Evolutionary conservation across 2,113 vertebrate species (phyloP), one percentile per base, ranked within the genome.

Genomic region (Anhinga rufa): DNA sequence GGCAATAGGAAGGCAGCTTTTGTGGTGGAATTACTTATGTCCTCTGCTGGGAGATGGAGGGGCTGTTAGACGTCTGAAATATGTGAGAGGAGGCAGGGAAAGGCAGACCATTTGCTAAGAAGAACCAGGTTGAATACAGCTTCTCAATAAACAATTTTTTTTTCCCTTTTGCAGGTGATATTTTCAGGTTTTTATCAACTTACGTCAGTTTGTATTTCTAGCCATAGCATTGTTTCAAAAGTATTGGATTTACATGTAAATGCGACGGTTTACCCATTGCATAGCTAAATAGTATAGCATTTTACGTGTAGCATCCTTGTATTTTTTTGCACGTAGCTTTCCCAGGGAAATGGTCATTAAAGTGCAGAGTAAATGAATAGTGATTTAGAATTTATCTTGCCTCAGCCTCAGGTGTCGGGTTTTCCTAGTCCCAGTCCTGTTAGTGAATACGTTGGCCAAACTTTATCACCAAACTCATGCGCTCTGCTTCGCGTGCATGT

Each of bases 321-420:
- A 10, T n/a, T 48, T 58, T 7, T 61, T 75, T 69, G 22, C 46
- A 14, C 3, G 4, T 16, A 12, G 13, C 9, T 44, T 65, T 90
- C 29, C 14, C 12, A 5, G 19, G 25, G 7, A 66, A 5, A 28
- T 31, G 14, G 29, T 7, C 0, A 21, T 46, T n/a, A 34, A 58
- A 34, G 20, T 55, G 21, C 58, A n/a, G 70, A 91, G 58, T 85
- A 86, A 90, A n/a, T 3, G 12, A 71, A 85, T 70, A 82, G 72
- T 77, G 51, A 82, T 91, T 95, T 48, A 85, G 54, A 51, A n/a
- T 66, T 94, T 92, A 77, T 94, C 92, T 86, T 68, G 31, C 16
- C 58, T 57, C 48, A 46, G 52, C 62, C 34, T 26, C 52, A 82
- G 42, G 25, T 60, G 88, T 83, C 68, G 48, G 49, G 46, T 72